Evolutionary conservation across 2,888 invertebrate species (phyloP).

Genomic region (Uloborus plumipes): DNA sequence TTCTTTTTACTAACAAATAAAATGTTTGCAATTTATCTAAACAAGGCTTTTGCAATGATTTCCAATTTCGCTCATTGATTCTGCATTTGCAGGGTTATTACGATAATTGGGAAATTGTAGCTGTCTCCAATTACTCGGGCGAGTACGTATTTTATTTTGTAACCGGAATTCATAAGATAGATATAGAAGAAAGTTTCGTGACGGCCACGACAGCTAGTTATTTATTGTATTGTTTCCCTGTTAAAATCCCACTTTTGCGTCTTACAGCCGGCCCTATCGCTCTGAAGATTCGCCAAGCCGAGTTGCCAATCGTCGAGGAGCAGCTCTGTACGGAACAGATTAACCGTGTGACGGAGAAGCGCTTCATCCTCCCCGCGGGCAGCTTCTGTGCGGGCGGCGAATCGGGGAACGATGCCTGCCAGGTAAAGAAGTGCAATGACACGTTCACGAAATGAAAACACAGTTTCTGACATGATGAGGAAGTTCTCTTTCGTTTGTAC

Average conservation of each 20-base stretch:
- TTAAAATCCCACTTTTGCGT: neutral
- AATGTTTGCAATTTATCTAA: too few species aligned
- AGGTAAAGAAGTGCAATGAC: slow-evolving; percentile 75
- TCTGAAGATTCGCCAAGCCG: slow-evolving; percentile 87
- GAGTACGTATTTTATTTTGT: too few species aligned
- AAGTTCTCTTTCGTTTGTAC: too few species aligned
- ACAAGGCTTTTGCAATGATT: too few species aligned
- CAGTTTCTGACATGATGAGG: neutral
- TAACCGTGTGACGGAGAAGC: slow-evolving; percentile 94
- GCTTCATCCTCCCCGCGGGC: slow-evolving; percentile 89
- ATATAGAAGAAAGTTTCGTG: too few species aligned
- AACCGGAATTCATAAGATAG: too few species aligned
- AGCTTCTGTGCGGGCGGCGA: slow-evolving; percentile 96
- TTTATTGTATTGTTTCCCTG: neutral
- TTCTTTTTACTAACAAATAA: too few species aligned
- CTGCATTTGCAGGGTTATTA: too few species aligned
- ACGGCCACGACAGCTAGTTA: too few species aligned
- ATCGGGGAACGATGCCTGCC: slow-evolving; percentile 92
- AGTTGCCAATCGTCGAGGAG: slow-evolving; percentile 92
- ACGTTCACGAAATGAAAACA: neutral
- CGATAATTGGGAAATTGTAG: too few species aligned
- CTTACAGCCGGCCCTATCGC: slow-evolving; percentile 88
- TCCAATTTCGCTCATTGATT: too few species aligned
- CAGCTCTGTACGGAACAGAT: slow-evolving; percentile 92
- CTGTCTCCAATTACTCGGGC: too few species aligned